Base-by-base conservation (phyloP, 1,140 invertebrate genomes). In the Aphaenogaster rudis region DNA sequence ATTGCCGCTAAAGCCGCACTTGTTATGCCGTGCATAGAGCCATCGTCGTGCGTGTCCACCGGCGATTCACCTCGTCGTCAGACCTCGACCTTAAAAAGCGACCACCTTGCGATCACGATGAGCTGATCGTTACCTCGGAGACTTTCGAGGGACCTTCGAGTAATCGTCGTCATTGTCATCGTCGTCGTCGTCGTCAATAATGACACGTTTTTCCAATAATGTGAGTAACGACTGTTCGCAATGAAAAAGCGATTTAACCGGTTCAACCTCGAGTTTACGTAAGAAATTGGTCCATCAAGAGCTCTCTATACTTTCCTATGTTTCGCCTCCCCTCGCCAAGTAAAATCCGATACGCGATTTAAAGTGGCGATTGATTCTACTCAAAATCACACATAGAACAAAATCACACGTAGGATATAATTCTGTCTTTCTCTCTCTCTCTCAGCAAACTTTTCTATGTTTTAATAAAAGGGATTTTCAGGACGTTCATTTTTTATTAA, bases 41-140 rank as follows among this genome's bases (percentile, higher is more conserved):
- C 54, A 13, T 33, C 63, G 63, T 42, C 69, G 78, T 66, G 59
- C 52, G 63, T 64, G 85, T 77, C 45, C 45, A 17, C 8, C 50
- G 21, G 57, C 59, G 48, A 74, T 76, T 88, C 78, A 48, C 39
- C 28, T 28, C 66, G 80, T 86, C 77, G 82, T 39, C 13, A 36
- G 76, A 13, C 89, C 89, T 90, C 89, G 89, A 86, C 86, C 15
- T 88, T 88, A 86, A 90, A 90, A 90, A 72, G n/a, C 74, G 76
- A 67, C 13, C 78, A 78, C 48, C 76, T 88, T 61, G 82, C 42
- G 74, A 78, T 72, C 57, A 71, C 66, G 50, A 86, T 9, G 42
- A 82, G 52, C 13, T 72, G 88, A 85, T 85, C 61, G 79, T 80
- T 85, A 50, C 45, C 17, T 80, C 79, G 76, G 36, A 74, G 69